Evolutionary conservation across 2,797 vertebrate genomes (phyloP).

Genomic region (Coranthus polyacanthus): DNA sequence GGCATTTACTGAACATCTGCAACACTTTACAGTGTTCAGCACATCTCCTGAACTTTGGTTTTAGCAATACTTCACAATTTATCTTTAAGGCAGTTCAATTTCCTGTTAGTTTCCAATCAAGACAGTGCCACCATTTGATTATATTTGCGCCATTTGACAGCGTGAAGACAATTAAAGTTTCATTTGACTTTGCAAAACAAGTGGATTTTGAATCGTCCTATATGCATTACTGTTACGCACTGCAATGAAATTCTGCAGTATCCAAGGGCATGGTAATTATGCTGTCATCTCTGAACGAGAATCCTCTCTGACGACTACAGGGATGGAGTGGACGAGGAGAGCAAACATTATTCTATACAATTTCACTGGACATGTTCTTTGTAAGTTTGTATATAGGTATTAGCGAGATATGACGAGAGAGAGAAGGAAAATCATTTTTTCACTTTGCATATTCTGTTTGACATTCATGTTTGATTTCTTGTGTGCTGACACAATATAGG

Average conservation of each 20-base stretch:
- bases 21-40: background rate
- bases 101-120: background rate
- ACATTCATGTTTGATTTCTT: background rate
- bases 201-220: slow-evolving; percentile 20
- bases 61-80: background rate
- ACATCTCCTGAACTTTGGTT: background rate
- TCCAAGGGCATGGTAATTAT: slow-evolving; percentile 39
- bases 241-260: slow-evolving; percentile 30
- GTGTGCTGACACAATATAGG: too few relatives aligned
- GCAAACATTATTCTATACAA: slow-evolving; percentile 12
- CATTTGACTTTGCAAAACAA: slow-evolving; percentile 22
- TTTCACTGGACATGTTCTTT: slow-evolving; percentile 13
- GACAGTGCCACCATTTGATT: slow-evolving; percentile 1
- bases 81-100: background rate
- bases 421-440: too few relatives aligned
- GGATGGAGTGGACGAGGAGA: slow-evolving; percentile 15
- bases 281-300: slow-evolving; percentile 46
- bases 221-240: slow-evolving; percentile 28
- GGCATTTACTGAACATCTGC: slow-evolving; percentile 5
- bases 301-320: slow-evolving; percentile 19
- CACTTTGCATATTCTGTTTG: background rate
- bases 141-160: background rate
- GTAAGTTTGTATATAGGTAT: background rate
- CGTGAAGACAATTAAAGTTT: slow-evolving; percentile 8
- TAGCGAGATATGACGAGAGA: background rate